Evolutionary conservation across 2,113 vertebrate genomes (phyloP).

Genomic region (Cephalopterus ornatus): DNA sequence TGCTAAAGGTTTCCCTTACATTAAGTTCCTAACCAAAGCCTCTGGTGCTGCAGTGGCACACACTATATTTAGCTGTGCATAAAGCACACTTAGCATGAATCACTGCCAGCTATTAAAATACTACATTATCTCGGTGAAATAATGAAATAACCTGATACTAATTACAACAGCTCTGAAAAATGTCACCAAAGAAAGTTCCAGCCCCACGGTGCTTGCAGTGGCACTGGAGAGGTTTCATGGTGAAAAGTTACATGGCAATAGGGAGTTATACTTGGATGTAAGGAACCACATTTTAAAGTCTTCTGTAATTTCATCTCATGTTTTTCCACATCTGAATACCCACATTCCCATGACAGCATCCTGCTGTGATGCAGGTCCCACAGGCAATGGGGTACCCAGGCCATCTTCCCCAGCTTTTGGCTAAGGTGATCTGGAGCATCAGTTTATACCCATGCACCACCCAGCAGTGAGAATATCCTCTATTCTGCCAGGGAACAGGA

Average conservation of each 20-base stretch:
- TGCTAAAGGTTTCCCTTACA: neutral
- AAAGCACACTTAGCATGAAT: constrained; percentile 43
- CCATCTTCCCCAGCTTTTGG: neutral
- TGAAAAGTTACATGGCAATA: neutral
- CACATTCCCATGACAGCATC: neutral
- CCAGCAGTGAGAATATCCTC: neutral
- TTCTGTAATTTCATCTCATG: neutral
- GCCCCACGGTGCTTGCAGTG: neutral
- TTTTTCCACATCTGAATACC: neutral
- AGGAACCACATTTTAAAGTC: neutral
- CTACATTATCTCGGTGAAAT: constrained; percentile 41
- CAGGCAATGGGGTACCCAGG: neutral
- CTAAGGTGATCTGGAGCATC: neutral
- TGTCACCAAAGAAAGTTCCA: constrained; percentile 14
- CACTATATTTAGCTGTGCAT: constrained; percentile 54
- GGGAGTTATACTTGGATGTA: neutral
- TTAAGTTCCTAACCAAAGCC: neutral
- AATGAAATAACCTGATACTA: constrained; percentile 54
- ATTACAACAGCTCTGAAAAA: neutral
- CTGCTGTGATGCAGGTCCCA: neutral
- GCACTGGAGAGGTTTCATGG: neutral
- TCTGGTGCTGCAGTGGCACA: constrained; percentile 2
- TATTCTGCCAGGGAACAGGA: neutral
- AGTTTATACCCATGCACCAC: neutral
- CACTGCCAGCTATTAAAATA: constrained; percentile 52